Conservation (phyloP, 2,113 vertebrate genomes). For the Lycaon pictus region DNA sequence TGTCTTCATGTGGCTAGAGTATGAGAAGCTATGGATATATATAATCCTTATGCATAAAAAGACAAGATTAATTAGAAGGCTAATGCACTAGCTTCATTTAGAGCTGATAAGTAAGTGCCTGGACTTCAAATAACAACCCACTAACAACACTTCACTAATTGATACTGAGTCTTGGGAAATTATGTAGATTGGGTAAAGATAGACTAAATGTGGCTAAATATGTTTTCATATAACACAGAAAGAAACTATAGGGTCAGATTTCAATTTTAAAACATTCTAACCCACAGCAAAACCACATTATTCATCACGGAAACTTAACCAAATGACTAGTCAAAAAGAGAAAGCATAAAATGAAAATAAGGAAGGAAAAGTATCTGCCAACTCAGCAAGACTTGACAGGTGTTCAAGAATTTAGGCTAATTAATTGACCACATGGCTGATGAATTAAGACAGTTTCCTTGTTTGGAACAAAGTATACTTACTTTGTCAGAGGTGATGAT, state of each 20-base stretch:
- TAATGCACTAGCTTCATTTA: not conserved
- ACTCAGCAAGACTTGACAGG: conserved; percentile 61
- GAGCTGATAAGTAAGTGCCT: not conserved
- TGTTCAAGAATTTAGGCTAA: conserved; percentile 70
- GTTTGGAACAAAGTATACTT: not conserved
- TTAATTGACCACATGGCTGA: conserved; percentile 63
- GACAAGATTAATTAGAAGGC: not conserved
- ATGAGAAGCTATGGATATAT: not conserved
- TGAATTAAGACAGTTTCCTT: conserved; percentile 47
- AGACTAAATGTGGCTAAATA: not conserved
- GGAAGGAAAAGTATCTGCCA: conserved; percentile 34
- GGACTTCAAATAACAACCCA: not conserved
- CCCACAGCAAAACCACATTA: conserved; percentile 21
- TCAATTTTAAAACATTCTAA: conserved; percentile 38
- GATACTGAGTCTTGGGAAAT: not conserved
- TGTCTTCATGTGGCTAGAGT: not conserved
- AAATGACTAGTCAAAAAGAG: conserved; percentile 47
- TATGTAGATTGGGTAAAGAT: not conserved
- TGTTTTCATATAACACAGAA: not conserved
- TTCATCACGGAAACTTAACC: conserved; percentile 30
- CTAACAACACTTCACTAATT: not conserved
- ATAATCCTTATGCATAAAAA: not conserved
- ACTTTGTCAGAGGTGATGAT: not conserved
- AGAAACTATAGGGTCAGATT: not conserved
- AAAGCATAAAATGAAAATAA: conserved; percentile 48